Conservation (phyloP, 2,113 vertebrate species). For the Thunnus maccoyii region DNA sequence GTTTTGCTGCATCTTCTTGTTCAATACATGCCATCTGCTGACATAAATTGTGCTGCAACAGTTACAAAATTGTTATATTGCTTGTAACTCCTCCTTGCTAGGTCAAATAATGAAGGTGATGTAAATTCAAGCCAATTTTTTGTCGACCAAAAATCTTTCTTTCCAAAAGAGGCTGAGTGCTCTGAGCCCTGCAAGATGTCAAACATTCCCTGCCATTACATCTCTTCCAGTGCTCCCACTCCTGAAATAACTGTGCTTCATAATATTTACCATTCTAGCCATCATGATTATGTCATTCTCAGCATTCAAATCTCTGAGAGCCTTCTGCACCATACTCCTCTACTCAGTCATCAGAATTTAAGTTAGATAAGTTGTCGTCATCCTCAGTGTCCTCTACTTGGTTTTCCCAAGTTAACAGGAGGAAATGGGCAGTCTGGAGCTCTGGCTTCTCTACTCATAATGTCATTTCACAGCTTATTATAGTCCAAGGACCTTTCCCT, state of each 20-base stretch:
- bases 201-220: slow-evolving; percentile 75
- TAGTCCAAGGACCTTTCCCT: slow-evolving; percentile 64
- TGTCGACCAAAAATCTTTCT: slow-evolving; percentile 48
- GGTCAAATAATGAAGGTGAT: slow-evolving; percentile 76
- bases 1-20: slow-evolving; percentile 25
- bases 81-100: slow-evolving; percentile 43
- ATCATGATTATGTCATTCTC: slow-evolving; percentile 63
- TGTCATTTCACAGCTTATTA: slow-evolving; percentile 86
- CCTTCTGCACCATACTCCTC: slow-evolving; percentile 50
- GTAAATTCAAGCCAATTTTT: slow-evolving; percentile 70
- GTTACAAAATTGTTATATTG: slow-evolving; percentile 52
- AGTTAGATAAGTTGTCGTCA: slow-evolving; percentile 65
- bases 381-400: slow-evolving; percentile 63
- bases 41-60: slow-evolving; percentile 44
- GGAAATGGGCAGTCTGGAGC: slow-evolving; percentile 63
- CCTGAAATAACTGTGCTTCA: slow-evolving; percentile 70
- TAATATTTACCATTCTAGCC: slow-evolving; percentile 56
- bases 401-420: slow-evolving; percentile 61
- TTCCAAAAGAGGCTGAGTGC: slow-evolving; percentile 43
- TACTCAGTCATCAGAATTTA: slow-evolving; percentile 61
- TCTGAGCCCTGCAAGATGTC: slow-evolving; percentile 50
- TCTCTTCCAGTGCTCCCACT: slow-evolving; percentile 53
- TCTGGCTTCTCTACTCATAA: slow-evolving; percentile 69
- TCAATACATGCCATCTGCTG: slow-evolving; percentile 19
- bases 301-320: slow-evolving; percentile 51